A percentile compares a stretch with the other conserved stretches of the same genome.
Evolutionary conservation across 2,888 invertebrate genomes (phyloP).

Genomic region (Sinotaia quadrata): DNA sequence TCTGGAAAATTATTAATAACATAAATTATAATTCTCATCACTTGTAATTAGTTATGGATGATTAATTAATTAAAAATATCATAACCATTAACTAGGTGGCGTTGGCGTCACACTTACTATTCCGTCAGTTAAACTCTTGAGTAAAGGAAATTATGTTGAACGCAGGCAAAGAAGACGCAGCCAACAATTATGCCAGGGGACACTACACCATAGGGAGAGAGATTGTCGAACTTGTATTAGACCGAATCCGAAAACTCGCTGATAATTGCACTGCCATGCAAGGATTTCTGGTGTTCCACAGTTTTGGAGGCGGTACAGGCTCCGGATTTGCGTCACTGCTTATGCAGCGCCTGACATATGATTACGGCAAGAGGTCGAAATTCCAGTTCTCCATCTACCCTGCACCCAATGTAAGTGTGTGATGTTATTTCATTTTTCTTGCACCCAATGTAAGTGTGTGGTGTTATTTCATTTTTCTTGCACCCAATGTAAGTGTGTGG

Average conservation of each 20-base stretch:
- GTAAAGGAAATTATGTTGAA: no score
- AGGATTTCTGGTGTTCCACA: constrained; percentile 39
- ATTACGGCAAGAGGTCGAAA: constrained; percentile 83
- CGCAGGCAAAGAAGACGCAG: constrained; percentile 37
- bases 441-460: no score
- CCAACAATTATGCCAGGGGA: constrained; percentile 36
- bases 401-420: constrained; percentile 30
- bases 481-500: no score
- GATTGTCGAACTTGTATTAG: constrained; percentile 33
- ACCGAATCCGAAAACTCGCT: constrained; percentile 34
- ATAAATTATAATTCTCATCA: no score
- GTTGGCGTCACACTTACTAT: no score
- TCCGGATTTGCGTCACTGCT: constrained; percentile 37
- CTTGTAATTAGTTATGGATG: no score
- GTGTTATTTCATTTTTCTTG: no score
- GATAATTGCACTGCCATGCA: constrained; percentile 37
- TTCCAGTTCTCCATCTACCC: constrained; percentile 90
- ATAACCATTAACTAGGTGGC: no score
- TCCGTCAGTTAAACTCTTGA: no score
- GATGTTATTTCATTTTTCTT: no score
- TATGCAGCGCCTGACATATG: constrained; percentile 79
- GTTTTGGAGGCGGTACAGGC: constrained; percentile 38
- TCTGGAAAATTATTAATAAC: no score
- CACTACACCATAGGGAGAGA: constrained; percentile 37
- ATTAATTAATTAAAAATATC: no score